Evolutionary conservation across 2,888 invertebrate genomes (phyloP).

Genomic region (Nudaria mundana): DNA sequence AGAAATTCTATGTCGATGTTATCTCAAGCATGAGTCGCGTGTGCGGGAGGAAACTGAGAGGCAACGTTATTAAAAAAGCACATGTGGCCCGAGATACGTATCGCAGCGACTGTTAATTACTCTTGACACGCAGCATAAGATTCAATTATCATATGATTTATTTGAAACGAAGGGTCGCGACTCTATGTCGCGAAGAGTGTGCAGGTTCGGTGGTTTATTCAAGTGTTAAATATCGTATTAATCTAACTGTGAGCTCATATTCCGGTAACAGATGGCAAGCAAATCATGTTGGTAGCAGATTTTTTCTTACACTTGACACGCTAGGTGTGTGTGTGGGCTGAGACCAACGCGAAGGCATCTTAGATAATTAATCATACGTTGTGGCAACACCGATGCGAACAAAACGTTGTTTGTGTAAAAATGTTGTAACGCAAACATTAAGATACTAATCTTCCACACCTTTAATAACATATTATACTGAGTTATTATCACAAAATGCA

Average conservation of each 20-base stretch:
- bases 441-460: slow-evolving; percentile 45
- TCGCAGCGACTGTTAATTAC: slow-evolving; percentile 78
- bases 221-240: slow-evolving; percentile 73
- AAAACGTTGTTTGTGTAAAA: slow-evolving; percentile 13
- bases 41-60: slow-evolving; percentile 67
- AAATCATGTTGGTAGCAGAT: slow-evolving; percentile 59
- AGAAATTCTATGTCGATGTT: slow-evolving; percentile 73
- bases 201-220: slow-evolving; percentile 61
- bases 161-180: slow-evolving; percentile 56
- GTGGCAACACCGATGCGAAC: slow-evolving; percentile 8
- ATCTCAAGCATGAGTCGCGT: slow-evolving; percentile 73
- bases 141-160: slow-evolving; percentile 81
- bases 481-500: slow-evolving; percentile 60
- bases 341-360: slow-evolving; percentile 25
- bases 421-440: slow-evolving; percentile 6
- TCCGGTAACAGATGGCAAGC: slow-evolving; percentile 67
- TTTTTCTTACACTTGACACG: slow-evolving; percentile 58
- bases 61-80: slow-evolving; percentile 77
- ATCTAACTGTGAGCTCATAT: slow-evolving; percentile 55
- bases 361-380: slow-evolving; percentile 24
- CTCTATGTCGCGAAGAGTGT: slow-evolving; percentile 34
- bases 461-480: slow-evolving; percentile 62
- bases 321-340: slow-evolving; percentile 63
- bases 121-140: slow-evolving; percentile 80
- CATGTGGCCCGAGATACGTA: slow-evolving; percentile 77